These are phyloP conservation scores for Agrenia bidenticulata DNA, from an alignment of 2,888 invertebrate species.

Conservation along the genomic window DNA sequence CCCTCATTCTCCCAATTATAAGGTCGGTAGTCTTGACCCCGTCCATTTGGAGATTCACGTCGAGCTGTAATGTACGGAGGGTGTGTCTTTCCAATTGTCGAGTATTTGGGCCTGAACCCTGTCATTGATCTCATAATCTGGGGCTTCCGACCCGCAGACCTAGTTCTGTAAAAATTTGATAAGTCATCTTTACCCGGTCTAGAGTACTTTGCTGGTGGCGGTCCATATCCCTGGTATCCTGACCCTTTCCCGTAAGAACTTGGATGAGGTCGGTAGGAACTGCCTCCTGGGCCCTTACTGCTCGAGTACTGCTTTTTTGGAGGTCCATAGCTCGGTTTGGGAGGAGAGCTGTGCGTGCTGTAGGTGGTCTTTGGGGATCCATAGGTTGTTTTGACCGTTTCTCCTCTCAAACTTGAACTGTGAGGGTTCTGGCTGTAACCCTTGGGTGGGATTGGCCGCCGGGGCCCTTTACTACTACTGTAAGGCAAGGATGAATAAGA, in stretches of 20 bases:
- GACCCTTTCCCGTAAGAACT: not conserved
- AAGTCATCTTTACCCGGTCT: no score
- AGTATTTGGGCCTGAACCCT: not conserved
- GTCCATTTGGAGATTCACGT: not conserved
- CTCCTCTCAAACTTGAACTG: not conserved
- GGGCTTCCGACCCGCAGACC: no score
- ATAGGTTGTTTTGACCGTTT: not conserved
- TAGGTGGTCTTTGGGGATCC: not conserved
- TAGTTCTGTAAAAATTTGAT: no score
- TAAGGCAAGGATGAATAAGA: not conserved
- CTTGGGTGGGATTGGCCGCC: not conserved
- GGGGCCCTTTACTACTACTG: not conserved
- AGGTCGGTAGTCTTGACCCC: not conserved
- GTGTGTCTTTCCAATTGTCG: not conserved
- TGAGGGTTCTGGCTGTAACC: conserved; percentile 11
- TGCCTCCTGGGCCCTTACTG: not conserved
- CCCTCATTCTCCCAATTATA: conserved; percentile 20
- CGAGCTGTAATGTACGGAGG: not conserved
- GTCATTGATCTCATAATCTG: no score
- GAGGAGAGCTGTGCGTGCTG: not conserved
- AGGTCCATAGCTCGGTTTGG: not conserved
- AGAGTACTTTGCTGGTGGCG: not conserved
- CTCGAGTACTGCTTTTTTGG: no score
- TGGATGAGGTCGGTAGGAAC: not conserved
- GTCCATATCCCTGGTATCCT: not conserved